A percentile compares a stretch with the other conserved stretches of the same genome.
phyloP scores from a whole-genome alignment of 2,888 invertebrate species.

The Caenorhabditis doughertyi region DNA sequence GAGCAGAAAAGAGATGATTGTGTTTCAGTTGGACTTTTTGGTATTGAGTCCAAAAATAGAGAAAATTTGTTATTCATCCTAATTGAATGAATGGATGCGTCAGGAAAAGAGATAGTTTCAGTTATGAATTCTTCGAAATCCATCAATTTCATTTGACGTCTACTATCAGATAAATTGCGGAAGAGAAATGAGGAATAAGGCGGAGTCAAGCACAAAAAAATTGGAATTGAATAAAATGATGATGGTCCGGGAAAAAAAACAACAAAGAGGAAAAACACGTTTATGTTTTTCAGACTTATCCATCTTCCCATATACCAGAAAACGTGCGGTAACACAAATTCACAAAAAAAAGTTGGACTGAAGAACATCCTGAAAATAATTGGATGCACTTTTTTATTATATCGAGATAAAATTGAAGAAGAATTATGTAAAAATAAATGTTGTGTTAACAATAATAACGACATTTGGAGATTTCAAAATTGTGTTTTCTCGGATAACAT shows the following conservation, averaged over 20 bases:
- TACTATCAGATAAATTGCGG: neutral
- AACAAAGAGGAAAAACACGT: slow-evolving; percentile 17
- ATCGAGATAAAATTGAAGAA: neutral
- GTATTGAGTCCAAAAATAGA: slow-evolving; percentile 30
- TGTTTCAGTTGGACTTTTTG: slow-evolving; percentile 21
- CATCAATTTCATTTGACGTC: slow-evolving; percentile 54
- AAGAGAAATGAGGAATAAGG: slow-evolving; percentile 13
- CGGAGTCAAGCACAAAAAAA: slow-evolving; percentile 25
- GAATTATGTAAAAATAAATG: neutral
- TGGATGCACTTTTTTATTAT: neutral
- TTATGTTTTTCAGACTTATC: neutral
- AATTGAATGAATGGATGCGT: slow-evolving; percentile 29
- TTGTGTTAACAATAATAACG: no score
- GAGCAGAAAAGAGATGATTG: slow-evolving; percentile 9
- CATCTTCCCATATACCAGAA: slow-evolving; percentile 1
- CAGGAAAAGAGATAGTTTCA: slow-evolving; percentile 22
- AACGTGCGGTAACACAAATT: neutral
- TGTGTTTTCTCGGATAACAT: neutral
- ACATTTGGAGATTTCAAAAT: no score
- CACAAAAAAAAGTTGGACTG: neutral
- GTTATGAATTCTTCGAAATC: slow-evolving; percentile 46
- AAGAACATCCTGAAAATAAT: neutral
- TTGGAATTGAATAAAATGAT: slow-evolving; percentile 22
- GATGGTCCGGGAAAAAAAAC: slow-evolving; percentile 13
- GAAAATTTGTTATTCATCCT: slow-evolving; percentile 9